Evolutionary conservation across 1,140 invertebrate genomes (phyloP).

Genomic region (Penaeus chinensis): DNA sequence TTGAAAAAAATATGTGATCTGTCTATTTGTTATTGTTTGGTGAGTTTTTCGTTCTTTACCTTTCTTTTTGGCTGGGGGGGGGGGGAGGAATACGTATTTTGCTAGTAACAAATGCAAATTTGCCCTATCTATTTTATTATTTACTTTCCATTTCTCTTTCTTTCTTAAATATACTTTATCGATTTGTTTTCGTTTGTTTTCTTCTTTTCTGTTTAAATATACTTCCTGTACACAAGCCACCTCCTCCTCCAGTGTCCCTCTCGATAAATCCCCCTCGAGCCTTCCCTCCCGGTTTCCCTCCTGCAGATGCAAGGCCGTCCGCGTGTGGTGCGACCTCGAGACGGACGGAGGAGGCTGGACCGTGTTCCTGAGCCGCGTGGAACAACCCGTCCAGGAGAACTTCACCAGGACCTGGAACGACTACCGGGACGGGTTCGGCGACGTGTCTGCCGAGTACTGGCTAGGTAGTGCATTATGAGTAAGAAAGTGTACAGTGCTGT

Average conservation of each 20-base stretch:
- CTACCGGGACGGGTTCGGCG: constrained; percentile 64
- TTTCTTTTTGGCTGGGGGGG: too few relatives aligned
- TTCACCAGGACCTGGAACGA: constrained; percentile 63
- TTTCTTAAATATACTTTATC: too few relatives aligned
- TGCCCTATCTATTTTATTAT: too few relatives aligned
- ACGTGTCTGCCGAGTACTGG: constrained; percentile 63
- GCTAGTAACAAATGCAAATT: too few relatives aligned
- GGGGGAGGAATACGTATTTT: too few relatives aligned
- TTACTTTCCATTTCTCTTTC: too few relatives aligned
- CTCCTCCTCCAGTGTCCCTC: neutral
- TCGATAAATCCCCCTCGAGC: neutral
- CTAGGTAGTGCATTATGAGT: constrained; percentile 45
- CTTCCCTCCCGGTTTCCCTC: neutral
- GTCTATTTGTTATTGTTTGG: neutral
- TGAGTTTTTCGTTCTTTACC: too few relatives aligned
- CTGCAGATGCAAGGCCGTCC: constrained; percentile 32
- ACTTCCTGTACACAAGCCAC: too few relatives aligned
- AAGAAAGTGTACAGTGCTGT: too few relatives aligned
- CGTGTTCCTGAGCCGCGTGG: constrained; percentile 46
- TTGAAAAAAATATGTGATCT: too few relatives aligned
- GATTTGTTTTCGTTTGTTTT: too few relatives aligned
- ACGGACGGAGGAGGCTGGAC: constrained; percentile 65
- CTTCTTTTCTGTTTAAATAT: too few relatives aligned
- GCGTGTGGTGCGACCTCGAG: constrained; percentile 65
- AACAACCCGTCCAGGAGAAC: constrained; percentile 45